A percentile compares a stretch with the other conserved stretches of the same genome.
phyloP scores from a whole-genome alignment of 2,888 invertebrate genomes.

The Gibbula magus region DNA sequence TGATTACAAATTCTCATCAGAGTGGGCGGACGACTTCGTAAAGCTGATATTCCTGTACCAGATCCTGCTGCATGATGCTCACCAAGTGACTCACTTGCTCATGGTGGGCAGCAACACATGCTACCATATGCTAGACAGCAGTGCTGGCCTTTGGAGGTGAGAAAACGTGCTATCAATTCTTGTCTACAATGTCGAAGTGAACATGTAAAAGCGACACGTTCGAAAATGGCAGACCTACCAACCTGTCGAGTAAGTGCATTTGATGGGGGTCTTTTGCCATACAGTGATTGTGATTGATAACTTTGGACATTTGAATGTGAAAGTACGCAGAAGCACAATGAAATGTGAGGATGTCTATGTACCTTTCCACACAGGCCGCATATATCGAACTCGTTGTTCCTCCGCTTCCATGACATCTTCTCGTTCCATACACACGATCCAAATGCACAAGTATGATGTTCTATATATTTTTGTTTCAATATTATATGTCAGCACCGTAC shows the following conservation, averaged over 20 bases:
- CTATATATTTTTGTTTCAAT: no score
- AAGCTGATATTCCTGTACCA: background rate
- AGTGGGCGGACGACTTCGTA: background rate
- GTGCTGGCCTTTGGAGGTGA: background rate
- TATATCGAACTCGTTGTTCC: constrained; percentile 29
- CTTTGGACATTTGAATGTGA: constrained; percentile 23
- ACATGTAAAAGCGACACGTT: background rate
- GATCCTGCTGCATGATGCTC: background rate
- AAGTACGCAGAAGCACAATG: background rate
- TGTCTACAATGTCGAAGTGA: background rate
- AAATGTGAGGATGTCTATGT: constrained; percentile 28
- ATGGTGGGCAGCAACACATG: constrained; percentile 1
- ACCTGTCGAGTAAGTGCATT: background rate
- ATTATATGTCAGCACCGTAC: no score
- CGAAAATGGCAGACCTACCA: constrained; percentile 23
- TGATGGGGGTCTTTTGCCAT: background rate
- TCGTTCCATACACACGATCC: no score
- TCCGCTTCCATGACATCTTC: no score
- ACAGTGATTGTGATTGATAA: constrained; percentile 28
- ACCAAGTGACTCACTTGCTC: background rate
- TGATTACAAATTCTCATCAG: constrained; percentile 3
- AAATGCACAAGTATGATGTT: no score
- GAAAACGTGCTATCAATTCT: background rate
- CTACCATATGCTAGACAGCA: background rate
- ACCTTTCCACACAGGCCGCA: background rate